These are phyloP conservation scores for Popillia japonica DNA, from an alignment of 1,140 invertebrate species.

Conservation along the genomic window DNA sequence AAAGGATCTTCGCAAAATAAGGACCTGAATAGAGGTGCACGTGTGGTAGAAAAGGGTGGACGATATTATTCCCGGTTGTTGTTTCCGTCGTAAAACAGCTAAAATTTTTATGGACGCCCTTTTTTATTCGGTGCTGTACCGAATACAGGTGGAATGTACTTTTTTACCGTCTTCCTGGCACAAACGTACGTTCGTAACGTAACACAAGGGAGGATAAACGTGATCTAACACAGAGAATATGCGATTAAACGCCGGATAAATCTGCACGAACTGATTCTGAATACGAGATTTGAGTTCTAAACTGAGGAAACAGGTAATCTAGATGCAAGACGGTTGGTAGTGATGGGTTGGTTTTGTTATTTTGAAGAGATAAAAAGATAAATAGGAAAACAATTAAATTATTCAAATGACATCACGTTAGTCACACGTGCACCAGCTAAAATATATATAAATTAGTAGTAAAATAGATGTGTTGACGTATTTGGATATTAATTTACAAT, in stretches of 20 bases:
- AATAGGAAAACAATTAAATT: too few species aligned
- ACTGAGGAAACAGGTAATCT: too few species aligned
- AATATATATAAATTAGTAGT: too few species aligned
- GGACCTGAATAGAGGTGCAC: neutral
- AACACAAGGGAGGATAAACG: neutral
- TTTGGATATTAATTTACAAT: too few species aligned
- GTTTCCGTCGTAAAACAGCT: neutral
- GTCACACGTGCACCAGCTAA: too few species aligned
- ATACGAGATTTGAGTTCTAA: too few species aligned
- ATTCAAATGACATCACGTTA: too few species aligned
- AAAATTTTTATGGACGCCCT: neutral
- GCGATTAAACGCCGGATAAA: neutral
- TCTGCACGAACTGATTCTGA: too few species aligned
- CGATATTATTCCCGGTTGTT: neutral
- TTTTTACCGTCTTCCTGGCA: neutral
- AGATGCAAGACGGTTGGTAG: too few species aligned
- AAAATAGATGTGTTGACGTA: too few species aligned
- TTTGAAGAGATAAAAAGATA: too few species aligned
- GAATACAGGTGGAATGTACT: neutral
- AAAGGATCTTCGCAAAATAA: neutral
- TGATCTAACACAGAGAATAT: neutral
- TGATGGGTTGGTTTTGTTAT: too few species aligned
- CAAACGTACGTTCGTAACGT: neutral
- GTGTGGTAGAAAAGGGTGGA: neutral
- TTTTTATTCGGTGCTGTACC: neutral